A percentile compares a stretch with the other conserved stretches of the same genome.
Conservation (phyloP, 2,888 invertebrate genomes). For the Brenthis daphne region DNA sequence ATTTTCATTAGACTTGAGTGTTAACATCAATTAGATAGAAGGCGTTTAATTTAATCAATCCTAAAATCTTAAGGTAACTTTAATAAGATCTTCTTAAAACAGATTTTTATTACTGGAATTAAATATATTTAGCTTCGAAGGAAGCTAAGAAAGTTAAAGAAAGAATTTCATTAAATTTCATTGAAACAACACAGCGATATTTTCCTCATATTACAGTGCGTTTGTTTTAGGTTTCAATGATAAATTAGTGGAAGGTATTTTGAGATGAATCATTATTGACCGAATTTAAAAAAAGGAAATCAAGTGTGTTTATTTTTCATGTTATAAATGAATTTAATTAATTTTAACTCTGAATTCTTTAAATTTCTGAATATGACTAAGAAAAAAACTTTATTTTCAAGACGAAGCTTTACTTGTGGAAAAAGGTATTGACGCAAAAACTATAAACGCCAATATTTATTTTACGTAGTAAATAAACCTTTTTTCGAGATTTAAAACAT, state of each 20-base stretch:
- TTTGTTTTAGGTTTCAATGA: slow-evolving; percentile 9
- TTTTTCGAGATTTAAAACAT: too few relatives aligned
- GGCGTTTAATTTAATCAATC: slow-evolving; percentile 29
- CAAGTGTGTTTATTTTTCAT: not conserved
- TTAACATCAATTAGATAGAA: slow-evolving; percentile 25
- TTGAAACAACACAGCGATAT: slow-evolving; percentile 6
- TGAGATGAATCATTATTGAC: not conserved
- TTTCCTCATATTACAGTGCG: slow-evolving; percentile 9
- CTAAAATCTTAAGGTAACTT: slow-evolving; percentile 24
- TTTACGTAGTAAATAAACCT: too few relatives aligned
- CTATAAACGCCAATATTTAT: too few relatives aligned
- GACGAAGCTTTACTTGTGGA: too few relatives aligned
- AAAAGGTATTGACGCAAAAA: too few relatives aligned
- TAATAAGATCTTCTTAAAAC: slow-evolving; percentile 14
- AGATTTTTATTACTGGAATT: slow-evolving; percentile 20
- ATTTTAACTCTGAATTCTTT: too few relatives aligned
- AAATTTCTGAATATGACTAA: too few relatives aligned
- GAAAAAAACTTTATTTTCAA: too few relatives aligned
- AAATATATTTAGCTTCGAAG: slow-evolving; percentile 19
- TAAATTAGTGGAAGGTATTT: not conserved
- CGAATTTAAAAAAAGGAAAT: not conserved
- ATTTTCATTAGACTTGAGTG: slow-evolving; percentile 9
- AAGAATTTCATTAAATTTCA: slow-evolving; percentile 36
- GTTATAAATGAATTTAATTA: too few relatives aligned
- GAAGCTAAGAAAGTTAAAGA: slow-evolving; percentile 20